These are phyloP conservation scores for Pristionchus pacificus DNA, from an alignment of 1,140 invertebrate genomes.

Conservation along the genomic window DNA sequence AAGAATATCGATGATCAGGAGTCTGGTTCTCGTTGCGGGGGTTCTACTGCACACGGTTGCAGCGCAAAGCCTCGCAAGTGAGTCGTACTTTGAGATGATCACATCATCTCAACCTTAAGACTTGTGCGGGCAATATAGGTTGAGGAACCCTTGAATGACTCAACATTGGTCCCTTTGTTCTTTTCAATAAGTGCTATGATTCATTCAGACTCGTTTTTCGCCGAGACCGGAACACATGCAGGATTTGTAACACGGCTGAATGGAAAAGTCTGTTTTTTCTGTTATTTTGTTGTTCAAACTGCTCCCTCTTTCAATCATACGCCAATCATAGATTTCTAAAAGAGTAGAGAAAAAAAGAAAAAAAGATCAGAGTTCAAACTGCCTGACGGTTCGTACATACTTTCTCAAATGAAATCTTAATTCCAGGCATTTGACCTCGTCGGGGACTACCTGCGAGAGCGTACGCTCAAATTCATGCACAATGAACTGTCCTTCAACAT, in stretches of 20 bases:
- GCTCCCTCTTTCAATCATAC: slow-evolving; percentile 23
- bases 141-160: neutral
- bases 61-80: neutral
- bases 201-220: slow-evolving; percentile 15
- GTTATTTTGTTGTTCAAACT: slow-evolving; percentile 16
- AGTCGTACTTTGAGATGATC: neutral
- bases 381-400: slow-evolving; percentile 17
- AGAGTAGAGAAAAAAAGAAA: too few relatives aligned
- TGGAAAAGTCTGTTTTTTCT: slow-evolving; percentile 8
- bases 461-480: slow-evolving; percentile 52
- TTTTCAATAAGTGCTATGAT: neutral
- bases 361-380: too few relatives aligned
- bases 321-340: too few relatives aligned
- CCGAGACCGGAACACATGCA: slow-evolving; percentile 15
- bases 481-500: slow-evolving; percentile 49
- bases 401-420: slow-evolving; percentile 1
- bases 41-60: too few relatives aligned
- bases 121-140: neutral
- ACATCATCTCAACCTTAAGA: neutral
- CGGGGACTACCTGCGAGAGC: slow-evolving; percentile 42
- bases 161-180: neutral
- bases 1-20: too few relatives aligned
- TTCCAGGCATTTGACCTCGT: slow-evolving; percentile 31
- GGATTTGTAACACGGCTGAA: slow-evolving; percentile 40
- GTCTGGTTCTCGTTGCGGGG: too few relatives aligned